Base-by-base conservation (phyloP, 1,140 invertebrate genomes). In the Dysdera silvatica region DNA sequence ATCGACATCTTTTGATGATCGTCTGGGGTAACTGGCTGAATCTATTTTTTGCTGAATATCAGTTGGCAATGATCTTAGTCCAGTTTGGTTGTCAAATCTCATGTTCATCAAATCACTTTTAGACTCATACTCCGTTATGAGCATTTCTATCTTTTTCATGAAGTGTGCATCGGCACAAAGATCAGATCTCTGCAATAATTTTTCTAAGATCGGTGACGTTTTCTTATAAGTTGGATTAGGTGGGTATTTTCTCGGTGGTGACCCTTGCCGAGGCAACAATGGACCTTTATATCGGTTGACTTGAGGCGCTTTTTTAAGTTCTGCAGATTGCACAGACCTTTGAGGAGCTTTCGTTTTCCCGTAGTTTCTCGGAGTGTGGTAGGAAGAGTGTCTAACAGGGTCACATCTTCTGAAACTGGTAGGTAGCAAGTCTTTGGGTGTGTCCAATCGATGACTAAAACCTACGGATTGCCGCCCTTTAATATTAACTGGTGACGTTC, bases 81-180 rank as follows among this genome's bases (percentile, higher is more conserved):
- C 40, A 1, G 56, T 26, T 0, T 24, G 26, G 10, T 26, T 18
- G n/a, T 28, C 33, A 20, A 35, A 32, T 8, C 45, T 23, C 0
- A 33, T 40, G 10, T 48, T 33, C 8, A 55, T 53, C 23, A 62
- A 31, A 12, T 62, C 56, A 7, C 52, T 62, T 16, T 56, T 54
- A 4, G 51, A 31, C 31, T 62, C 41, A 26, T 55, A 62, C 26
- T 62, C 60, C 2, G 41, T 45, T 10, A 62, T 62, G 8, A 62
- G 32, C 48, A 55, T 51, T 20, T 62, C 60, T 3, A 62, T 62
- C 26, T 62, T 62, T 31, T 48, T 45, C 16, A 62, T 4, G 33
- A 62, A 62, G 24, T 55, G 54, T 45, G 47, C 56, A 14, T 62
- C 45, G 4, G 41, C n/a, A 33, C 60, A 62, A 2, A 62, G 43